Percentiles rank a stretch among this genome's conserved stretches.
phyloP scores from a whole-genome alignment of 2,888 invertebrate species.

The Bugulina stolonifera region DNA sequence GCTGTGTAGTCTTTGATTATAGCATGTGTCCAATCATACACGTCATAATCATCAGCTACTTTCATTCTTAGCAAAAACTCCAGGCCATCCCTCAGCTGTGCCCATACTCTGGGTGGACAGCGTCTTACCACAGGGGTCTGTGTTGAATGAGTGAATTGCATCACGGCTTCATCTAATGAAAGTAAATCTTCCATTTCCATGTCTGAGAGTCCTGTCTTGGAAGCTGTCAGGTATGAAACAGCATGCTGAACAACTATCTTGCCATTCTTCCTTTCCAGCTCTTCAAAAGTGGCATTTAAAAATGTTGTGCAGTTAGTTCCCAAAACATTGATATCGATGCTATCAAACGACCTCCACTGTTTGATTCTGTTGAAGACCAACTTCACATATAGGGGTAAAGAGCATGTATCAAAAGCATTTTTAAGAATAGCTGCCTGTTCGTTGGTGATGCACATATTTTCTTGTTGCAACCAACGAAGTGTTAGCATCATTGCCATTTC shows the following conservation, averaged over 20 bases:
- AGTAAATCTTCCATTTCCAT: constrained; percentile 52
- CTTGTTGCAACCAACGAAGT: constrained; percentile 30
- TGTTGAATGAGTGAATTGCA: constrained; percentile 35
- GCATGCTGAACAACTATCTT: constrained; percentile 35
- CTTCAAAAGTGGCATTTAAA: constrained; percentile 37
- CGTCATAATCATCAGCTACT: constrained; percentile 41
- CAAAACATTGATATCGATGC: constrained; percentile 32
- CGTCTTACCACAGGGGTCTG: constrained; percentile 37
- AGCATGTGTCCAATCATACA: constrained; percentile 40
- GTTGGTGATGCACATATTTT: constrained; percentile 35
- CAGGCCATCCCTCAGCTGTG: constrained; percentile 41
- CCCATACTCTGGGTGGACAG: constrained; percentile 42
- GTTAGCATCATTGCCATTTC: constrained; percentile 28
- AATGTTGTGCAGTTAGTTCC: background rate
- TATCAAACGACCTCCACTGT: constrained; percentile 34
- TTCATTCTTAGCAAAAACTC: constrained; percentile 36
- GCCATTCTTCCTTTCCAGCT: constrained; percentile 41
- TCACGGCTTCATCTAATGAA: constrained; percentile 46
- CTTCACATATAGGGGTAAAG: constrained; percentile 39
- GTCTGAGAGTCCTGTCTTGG: constrained; percentile 47
- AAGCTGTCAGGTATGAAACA: constrained; percentile 44
- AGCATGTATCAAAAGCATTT: constrained; percentile 35
- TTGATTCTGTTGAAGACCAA: constrained; percentile 36
- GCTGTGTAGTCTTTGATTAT: constrained; percentile 35
- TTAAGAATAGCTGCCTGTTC: constrained; percentile 36